phyloP scores from a whole-genome alignment of 1,140 invertebrate genomes.

The Stratiolaelaps scimitus region DNA sequence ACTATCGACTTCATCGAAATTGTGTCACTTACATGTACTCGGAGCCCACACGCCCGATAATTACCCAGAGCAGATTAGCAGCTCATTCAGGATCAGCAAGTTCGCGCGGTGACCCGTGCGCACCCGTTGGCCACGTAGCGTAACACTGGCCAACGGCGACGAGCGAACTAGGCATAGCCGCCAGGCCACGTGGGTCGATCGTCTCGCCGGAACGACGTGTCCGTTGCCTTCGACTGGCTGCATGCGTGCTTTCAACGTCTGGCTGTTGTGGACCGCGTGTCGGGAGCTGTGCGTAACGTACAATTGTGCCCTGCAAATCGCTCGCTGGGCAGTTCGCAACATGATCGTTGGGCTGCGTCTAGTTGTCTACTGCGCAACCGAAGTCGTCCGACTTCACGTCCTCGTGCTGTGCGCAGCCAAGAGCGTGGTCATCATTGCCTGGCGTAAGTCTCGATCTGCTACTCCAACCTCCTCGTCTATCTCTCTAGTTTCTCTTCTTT shows the following conservation, averaged over 20 bases:
- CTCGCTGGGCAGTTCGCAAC: background rate
- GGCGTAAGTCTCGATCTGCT: constrained; percentile 12
- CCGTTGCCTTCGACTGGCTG: background rate
- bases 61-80: too few species aligned
- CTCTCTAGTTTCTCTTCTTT: too few species aligned
- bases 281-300: background rate
- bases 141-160: too few species aligned
- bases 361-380: background rate
- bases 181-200: too few species aligned
- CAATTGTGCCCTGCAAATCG: background rate
- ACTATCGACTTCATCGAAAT: too few species aligned
- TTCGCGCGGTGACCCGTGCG: too few species aligned
- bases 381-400: background rate
- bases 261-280: background rate
- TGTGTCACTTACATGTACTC: too few species aligned
- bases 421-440: constrained; percentile 2
- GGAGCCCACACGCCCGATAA: too few species aligned
- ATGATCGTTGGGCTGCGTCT: constrained; percentile 7
- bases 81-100: too few species aligned
- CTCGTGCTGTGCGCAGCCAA: background rate
- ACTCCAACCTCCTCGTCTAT: too few species aligned
- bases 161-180: too few species aligned
- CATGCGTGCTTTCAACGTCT: background rate
- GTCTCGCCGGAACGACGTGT: background rate
- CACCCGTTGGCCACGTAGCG: too few species aligned